phyloP scores from a whole-genome alignment of 1,140 invertebrate genomes.

The Dufourea novaeangliae region DNA sequence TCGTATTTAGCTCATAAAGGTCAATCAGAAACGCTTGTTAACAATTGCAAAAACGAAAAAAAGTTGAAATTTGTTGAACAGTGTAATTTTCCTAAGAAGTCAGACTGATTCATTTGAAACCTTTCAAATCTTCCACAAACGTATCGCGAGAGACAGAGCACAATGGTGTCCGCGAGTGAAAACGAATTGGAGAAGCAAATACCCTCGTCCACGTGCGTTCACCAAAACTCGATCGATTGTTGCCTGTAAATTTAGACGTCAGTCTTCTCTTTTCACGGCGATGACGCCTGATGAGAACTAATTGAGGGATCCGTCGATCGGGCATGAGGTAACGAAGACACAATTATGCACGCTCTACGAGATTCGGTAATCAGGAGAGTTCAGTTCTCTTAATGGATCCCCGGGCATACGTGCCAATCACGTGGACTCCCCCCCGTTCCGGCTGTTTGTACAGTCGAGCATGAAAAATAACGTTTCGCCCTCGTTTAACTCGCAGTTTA shows the following conservation, averaged over 20 bases:
- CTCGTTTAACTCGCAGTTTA: slow-evolving; percentile 12
- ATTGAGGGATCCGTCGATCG: slow-evolving; percentile 64
- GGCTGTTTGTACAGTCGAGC: slow-evolving; percentile 25
- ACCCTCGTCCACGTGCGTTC: slow-evolving; percentile 33
- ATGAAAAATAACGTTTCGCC: slow-evolving; percentile 30
- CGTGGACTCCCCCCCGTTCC: slow-evolving; percentile 26
- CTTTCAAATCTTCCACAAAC: too few relatives aligned
- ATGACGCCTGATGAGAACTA: slow-evolving; percentile 68
- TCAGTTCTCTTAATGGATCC: slow-evolving; percentile 67
- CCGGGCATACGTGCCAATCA: slow-evolving; percentile 64
- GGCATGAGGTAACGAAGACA: slow-evolving; percentile 61
- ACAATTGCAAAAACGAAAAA: too few relatives aligned
- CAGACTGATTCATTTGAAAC: too few relatives aligned
- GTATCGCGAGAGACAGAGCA: too few relatives aligned
- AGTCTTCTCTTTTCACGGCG: slow-evolving; percentile 59
- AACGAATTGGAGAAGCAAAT: not conserved
- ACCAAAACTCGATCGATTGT: slow-evolving; percentile 56
- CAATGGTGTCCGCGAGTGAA: too few relatives aligned
- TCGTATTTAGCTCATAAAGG: too few relatives aligned
- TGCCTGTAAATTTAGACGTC: slow-evolving; percentile 67
- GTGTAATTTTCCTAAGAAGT: too few relatives aligned
- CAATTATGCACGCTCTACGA: slow-evolving; percentile 74
- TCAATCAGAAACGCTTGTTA: too few relatives aligned
- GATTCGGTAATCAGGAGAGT: slow-evolving; percentile 64
- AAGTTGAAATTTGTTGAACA: too few relatives aligned